These are phyloP conservation scores for Heterotilapia buettikoferi DNA, from an alignment of 2,113 vertebrate genomes.

Conservation along the genomic window DNA sequence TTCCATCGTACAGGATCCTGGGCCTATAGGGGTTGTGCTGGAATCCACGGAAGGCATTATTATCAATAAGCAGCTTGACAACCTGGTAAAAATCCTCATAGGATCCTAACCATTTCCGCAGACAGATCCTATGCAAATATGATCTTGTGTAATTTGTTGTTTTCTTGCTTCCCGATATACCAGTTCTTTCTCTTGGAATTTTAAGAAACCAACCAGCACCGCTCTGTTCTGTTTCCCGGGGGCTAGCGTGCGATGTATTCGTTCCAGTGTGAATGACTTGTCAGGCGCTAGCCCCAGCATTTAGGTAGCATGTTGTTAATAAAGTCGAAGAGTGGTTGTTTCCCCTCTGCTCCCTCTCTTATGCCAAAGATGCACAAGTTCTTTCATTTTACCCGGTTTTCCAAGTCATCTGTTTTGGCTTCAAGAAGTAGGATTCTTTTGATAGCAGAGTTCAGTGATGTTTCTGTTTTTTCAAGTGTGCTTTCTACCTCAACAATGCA, in stretches of 20 bases:
- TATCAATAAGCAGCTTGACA: not conserved
- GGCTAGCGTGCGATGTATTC: rapidly evolving
- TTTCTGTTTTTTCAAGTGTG: not conserved
- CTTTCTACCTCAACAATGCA: not conserved
- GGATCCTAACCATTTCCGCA: not conserved
- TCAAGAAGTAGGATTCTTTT: not conserved
- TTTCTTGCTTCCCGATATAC: not conserved
- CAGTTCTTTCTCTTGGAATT: not conserved
- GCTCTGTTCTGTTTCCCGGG: rapidly evolving
- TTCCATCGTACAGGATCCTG: not conserved
- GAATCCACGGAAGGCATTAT: not conserved
- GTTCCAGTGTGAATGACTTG: not conserved
- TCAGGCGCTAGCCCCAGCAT: not conserved
- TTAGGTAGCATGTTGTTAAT: not conserved
- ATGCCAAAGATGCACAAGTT: not conserved
- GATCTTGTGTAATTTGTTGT: not conserved
- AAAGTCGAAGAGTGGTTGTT: not conserved
- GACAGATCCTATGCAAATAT: not conserved
- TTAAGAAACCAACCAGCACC: not conserved
- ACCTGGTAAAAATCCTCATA: not conserved
- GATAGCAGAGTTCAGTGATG: not conserved
- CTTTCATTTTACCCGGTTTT: rapidly evolving
- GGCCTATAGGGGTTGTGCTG: not conserved
- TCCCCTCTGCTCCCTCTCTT: not conserved
- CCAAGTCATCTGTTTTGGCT: not conserved